Base-by-base conservation (phyloP, 2,113 vertebrate species). In the Girardinichthys multiradiatus region DNA sequence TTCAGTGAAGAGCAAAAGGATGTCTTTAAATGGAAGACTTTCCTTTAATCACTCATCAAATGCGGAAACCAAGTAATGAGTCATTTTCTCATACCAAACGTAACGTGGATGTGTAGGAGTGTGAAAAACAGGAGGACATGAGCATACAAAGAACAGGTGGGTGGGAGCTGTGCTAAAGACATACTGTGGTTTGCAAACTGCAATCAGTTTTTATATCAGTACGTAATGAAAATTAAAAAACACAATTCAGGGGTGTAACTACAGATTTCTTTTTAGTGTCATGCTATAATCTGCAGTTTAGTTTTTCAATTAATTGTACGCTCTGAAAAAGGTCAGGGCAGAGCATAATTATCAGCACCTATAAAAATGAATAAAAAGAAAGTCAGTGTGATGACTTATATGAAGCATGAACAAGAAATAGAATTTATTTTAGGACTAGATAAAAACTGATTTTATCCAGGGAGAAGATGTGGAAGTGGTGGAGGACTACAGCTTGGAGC, bases 81-180 rank as follows among this genome's bases (percentile, higher is more conserved):
- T 87, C 84, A 79, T 79, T 81, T 76, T 62, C 51, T 72, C 77
- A 79, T 58, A 42, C 65, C 39, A 14, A 54, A 33, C 13, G 2
- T 57, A 77, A 80, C 51, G 70, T 81, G 66, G 45, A 62, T 29
- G 15, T 71, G 83, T 88, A 66, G 84, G 80, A 86, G 83, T 83
- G 80, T 74, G 60, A 83, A 72, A 80, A 54, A 68, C 71, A 58
- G 79, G 67, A 39, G 70, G 62, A 75, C 75, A 76, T 75, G 73
- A 74, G 74, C 42, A 65, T 68, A 65, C 74, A 81, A 66, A 68
- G 62, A 48, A 26, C 21, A 3, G 62, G 76, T 80, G 76, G 85
- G 80, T 28, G 45, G 35, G 59, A 33, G 66, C 69, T 37, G 59
- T 57, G 74, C 48, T 2, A 31, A 57, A 76, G 42, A 70, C 0